These are phyloP conservation scores for Drosophila ambigua DNA, from an alignment of 1,140 invertebrate genomes.

Conservation along the genomic window DNA sequence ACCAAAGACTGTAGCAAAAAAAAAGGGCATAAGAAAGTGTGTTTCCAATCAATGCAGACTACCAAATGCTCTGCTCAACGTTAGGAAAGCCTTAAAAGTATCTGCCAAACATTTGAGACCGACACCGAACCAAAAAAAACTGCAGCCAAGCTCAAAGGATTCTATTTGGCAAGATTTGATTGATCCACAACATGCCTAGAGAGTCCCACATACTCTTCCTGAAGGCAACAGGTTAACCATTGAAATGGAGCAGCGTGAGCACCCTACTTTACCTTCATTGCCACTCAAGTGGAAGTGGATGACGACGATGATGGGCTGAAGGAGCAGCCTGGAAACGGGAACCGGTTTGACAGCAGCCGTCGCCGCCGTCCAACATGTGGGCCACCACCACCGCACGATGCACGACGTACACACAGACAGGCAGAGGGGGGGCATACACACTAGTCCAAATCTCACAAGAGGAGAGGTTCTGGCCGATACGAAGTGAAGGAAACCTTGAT, in stretches of 20 bases:
- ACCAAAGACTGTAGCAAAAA: constrained; percentile 23
- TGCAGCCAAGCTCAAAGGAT: neutral
- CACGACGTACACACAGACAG: too few relatives aligned
- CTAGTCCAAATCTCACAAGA: constrained; percentile 22
- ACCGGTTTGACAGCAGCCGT: constrained; percentile 49
- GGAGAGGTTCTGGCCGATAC: constrained; percentile 38
- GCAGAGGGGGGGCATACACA: too few relatives aligned
- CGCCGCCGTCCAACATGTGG: constrained; percentile 44
- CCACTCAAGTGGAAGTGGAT: constrained; percentile 63
- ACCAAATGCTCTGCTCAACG: too few relatives aligned
- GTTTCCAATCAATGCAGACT: too few relatives aligned
- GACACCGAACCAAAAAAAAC: too few relatives aligned
- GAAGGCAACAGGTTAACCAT: constrained; percentile 68
- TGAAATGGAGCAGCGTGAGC: constrained; percentile 63
- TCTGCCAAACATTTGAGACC: too few relatives aligned
- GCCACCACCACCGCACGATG: constrained; percentile 28
- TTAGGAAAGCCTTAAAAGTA: too few relatives aligned
- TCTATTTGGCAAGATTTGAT: too few relatives aligned
- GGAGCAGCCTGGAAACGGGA: constrained; percentile 43
- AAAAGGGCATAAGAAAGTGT: neutral
- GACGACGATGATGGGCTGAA: constrained; percentile 25
- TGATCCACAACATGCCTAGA: neutral
- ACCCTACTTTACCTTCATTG: constrained; percentile 77
- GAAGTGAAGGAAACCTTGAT: constrained; percentile 1
- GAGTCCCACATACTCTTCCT: neutral